Evolutionary conservation across 2,888 invertebrate species (phyloP).

Genomic region (Scaptomyza cyrtandrae): DNA sequence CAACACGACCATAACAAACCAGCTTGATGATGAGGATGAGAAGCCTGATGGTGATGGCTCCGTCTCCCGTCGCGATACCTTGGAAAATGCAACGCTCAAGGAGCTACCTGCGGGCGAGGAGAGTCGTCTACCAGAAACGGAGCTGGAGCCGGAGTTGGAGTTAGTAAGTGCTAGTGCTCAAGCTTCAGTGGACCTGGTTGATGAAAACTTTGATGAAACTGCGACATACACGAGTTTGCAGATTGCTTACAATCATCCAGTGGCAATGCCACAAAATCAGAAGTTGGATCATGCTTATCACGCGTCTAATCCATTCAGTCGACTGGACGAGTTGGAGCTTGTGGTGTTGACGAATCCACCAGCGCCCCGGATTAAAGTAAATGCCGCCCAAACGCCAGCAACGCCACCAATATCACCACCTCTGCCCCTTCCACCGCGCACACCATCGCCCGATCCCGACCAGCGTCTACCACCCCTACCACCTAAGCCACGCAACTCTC

Average conservation of each 20-base stretch:
- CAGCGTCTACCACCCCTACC: constrained; percentile 91
- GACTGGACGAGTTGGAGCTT: constrained; percentile 82
- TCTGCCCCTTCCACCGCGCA: constrained; percentile 75
- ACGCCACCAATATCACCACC: constrained; percentile 74
- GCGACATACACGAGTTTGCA: constrained; percentile 93
- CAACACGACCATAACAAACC: constrained; percentile 73
- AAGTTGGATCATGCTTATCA: constrained; percentile 37
- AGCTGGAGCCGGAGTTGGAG: constrained; percentile 22
- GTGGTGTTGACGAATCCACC: constrained; percentile 84
- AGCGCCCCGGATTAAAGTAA: constrained; percentile 85
- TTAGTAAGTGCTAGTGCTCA: constrained; percentile 69
- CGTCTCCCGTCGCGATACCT: constrained; percentile 86
- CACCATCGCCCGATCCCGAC: constrained; percentile 84
- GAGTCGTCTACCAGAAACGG: constrained; percentile 28
- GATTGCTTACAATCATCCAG: constrained; percentile 93
- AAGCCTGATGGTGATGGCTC: constrained; percentile 85
- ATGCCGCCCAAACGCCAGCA: constrained; percentile 79
- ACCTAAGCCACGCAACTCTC: constrained; percentile 90
- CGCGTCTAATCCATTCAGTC: constrained; percentile 70
- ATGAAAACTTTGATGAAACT: constrained; percentile 89
- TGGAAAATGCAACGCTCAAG: constrained; percentile 75
- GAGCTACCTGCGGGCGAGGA: constrained; percentile 70
- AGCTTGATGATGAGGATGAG: constrained; percentile 85
- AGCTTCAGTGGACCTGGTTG: constrained; percentile 85
- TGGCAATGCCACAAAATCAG: constrained; percentile 86